Conservation (phyloP, 2,888 invertebrate species). For the Deroplatys truncata region DNA sequence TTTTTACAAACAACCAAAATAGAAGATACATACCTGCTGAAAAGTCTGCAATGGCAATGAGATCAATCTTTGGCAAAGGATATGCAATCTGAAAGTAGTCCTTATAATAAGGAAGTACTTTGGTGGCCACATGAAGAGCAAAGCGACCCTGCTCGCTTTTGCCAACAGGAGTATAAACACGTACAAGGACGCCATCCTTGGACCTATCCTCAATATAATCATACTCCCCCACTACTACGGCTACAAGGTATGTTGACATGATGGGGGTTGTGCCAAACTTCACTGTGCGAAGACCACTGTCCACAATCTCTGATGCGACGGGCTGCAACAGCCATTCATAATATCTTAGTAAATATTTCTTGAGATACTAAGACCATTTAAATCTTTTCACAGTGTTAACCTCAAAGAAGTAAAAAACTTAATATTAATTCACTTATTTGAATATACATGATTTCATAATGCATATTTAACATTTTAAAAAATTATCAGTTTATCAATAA, state of each 20-base stretch:
- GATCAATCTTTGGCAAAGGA: conserved; percentile 92
- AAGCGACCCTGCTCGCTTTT: conserved; percentile 89
- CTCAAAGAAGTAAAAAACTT: too few species aligned
- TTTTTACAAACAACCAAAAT: too few species aligned
- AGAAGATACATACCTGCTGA: conserved; percentile 58
- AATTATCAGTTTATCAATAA: too few species aligned
- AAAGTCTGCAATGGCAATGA: conserved; percentile 94
- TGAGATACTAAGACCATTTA: too few species aligned
- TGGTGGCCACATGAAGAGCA: conserved; percentile 87
- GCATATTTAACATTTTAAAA: too few species aligned
- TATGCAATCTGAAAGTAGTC: conserved; percentile 93
- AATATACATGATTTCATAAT: too few species aligned
- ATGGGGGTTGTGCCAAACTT: conserved; percentile 81
- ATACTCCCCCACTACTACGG: conserved; percentile 91
- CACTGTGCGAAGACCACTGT: conserved; percentile 51
- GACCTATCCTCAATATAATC: conserved; percentile 86
- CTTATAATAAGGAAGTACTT: conserved; percentile 89
- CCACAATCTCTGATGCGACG: conserved; percentile 37
- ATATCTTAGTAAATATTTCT: neutral
- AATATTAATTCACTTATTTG: too few species aligned
- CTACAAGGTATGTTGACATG: conserved; percentile 95
- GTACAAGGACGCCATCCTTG: conserved; percentile 73
- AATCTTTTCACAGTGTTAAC: too few species aligned
- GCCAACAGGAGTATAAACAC: conserved; percentile 83
- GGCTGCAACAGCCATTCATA: conserved; percentile 40